Evolutionary conservation across 2,888 invertebrate genomes (phyloP).

Genomic region (Aspidiotus destructor): DNA sequence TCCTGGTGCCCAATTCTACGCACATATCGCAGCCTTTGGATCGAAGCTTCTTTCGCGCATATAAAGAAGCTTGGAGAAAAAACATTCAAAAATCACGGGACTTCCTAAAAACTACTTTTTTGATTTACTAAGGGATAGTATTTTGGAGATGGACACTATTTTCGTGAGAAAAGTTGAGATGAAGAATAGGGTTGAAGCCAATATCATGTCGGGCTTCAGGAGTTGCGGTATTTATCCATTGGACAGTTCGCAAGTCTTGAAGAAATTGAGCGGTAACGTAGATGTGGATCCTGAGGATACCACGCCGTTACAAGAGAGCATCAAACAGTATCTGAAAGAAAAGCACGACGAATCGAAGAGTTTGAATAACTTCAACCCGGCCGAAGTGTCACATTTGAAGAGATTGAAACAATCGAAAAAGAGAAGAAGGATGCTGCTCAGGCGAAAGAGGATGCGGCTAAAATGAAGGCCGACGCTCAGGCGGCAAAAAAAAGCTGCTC

Average conservation of each 20-base stretch:
- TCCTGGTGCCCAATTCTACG: background rate
- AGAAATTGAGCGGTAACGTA: background rate
- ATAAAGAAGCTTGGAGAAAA: constrained; percentile 4
- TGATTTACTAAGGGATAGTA: background rate
- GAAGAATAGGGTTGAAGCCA: background rate
- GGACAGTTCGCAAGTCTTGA: background rate
- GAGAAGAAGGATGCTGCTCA: no score
- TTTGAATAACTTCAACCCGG: no score
- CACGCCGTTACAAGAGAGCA: no score
- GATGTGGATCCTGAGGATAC: no score
- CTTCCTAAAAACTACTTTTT: background rate
- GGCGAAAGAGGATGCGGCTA: no score
- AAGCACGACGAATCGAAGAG: no score
- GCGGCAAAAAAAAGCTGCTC: no score
- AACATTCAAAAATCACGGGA: background rate
- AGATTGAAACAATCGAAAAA: no score
- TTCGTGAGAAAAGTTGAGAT: background rate
- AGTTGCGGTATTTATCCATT: background rate
- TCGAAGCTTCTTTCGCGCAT: background rate
- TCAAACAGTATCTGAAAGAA: no score
- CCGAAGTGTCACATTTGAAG: no score
- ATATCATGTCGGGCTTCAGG: background rate
- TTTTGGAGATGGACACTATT: background rate
- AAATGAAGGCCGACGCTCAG: no score
- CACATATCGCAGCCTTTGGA: background rate